phyloP scores from a whole-genome alignment of 2,888 invertebrate genomes.

The Escarpia spicata region DNA sequence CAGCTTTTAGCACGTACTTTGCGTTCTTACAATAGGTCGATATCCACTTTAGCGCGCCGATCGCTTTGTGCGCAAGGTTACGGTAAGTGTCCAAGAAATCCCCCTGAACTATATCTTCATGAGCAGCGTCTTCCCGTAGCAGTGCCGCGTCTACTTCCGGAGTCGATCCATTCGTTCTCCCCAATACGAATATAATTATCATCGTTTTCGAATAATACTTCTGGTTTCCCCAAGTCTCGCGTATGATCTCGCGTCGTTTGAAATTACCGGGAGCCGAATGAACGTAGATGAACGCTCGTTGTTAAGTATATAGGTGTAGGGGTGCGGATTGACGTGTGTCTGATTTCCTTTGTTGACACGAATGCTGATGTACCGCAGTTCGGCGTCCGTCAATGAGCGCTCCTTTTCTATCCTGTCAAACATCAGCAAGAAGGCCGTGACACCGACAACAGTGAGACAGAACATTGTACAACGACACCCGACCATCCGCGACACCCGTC shows the following conservation, averaged over 20 bases:
- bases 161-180: conserved; percentile 43
- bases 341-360: neutral
- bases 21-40: conserved; percentile 58
- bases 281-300: conserved; percentile 53
- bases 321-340: conserved; percentile 46
- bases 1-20: conserved; percentile 64
- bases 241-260: conserved; percentile 56
- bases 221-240: conserved; percentile 60
- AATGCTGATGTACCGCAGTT: neutral
- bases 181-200: conserved; percentile 58
- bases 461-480: neutral
- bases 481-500: neutral
- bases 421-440: neutral
- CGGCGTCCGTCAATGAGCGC: neutral
- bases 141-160: conserved; percentile 46
- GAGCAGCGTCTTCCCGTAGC: conserved; percentile 51
- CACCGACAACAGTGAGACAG: neutral
- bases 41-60: conserved; percentile 64
- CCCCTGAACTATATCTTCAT: conserved; percentile 60
- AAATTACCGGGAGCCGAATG: conserved; percentile 59
- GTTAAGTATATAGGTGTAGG: conserved; percentile 47
- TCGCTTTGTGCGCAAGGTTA: conserved; percentile 66
- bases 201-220: conserved; percentile 43
- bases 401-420: too few species aligned
- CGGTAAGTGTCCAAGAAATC: conserved; percentile 64